Evolutionary conservation across 2,797 vertebrate genomes (phyloP).

Genomic region (Rhyacichthys aspro): DNA sequence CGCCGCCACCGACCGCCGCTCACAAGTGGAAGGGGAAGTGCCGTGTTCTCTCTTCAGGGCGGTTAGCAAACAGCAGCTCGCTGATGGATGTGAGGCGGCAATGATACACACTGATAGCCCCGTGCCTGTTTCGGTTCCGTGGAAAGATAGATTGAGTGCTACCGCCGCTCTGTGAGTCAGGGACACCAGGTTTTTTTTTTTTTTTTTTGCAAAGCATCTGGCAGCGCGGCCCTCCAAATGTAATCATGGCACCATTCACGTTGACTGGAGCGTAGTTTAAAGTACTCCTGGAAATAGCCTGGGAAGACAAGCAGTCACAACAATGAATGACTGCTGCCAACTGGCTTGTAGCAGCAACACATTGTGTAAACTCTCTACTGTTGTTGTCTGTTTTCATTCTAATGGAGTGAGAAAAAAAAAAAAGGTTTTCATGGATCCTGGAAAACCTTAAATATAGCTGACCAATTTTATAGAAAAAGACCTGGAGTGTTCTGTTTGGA

Average conservation of each 20-base stretch:
- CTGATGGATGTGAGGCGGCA: constrained; percentile 69
- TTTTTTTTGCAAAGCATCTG: constrained; percentile 47
- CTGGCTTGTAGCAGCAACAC: constrained; percentile 30
- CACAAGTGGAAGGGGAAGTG: constrained; percentile 62
- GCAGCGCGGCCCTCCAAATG: constrained; percentile 37
- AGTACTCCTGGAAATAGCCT: constrained; percentile 63
- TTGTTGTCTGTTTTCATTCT: constrained; percentile 47
- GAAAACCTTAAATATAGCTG: too few relatives aligned
- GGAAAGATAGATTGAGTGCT: constrained; percentile 65
- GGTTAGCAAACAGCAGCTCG: constrained; percentile 37
- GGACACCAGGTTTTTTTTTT: constrained; percentile 8
- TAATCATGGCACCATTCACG: constrained; percentile 51
- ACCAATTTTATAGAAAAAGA: too few relatives aligned
- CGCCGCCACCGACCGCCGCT: constrained; percentile 18
- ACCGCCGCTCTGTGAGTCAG: constrained; percentile 13
- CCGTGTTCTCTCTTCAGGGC: constrained; percentile 47
- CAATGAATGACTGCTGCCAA: constrained; percentile 51
- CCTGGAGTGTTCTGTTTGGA: too few relatives aligned
- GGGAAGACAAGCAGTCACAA: constrained; percentile 55
- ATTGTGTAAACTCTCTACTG: constrained; percentile 33
- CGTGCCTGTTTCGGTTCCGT: constrained; percentile 50
- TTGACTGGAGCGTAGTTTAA: constrained; percentile 49
- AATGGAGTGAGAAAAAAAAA: constrained; percentile 43
- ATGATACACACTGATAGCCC: constrained; percentile 66
- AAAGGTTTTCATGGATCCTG: too few relatives aligned